Conservation (phyloP, 1,140 invertebrate genomes). For the Dendroctonus valens region DNA sequence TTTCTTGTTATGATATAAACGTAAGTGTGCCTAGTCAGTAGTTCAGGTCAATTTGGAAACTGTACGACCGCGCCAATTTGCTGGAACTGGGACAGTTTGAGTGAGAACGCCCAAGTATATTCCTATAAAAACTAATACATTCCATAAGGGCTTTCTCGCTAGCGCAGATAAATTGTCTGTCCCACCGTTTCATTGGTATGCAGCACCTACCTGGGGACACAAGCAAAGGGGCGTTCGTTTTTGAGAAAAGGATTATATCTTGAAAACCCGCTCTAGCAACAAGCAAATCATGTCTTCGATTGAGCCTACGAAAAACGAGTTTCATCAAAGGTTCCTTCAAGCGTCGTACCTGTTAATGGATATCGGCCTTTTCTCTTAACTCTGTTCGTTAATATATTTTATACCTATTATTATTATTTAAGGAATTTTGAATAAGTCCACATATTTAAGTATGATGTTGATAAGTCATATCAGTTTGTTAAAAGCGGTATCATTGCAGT, state of each 20-base stretch:
- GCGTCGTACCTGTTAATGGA: slow-evolving; percentile 12
- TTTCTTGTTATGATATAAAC: slow-evolving; percentile 53
- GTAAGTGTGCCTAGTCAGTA: slow-evolving; percentile 54
- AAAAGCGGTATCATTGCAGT: slow-evolving; percentile 52
- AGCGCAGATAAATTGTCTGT: too few relatives aligned
- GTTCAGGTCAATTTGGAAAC: slow-evolving; percentile 51
- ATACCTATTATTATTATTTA: slow-evolving; percentile 45
- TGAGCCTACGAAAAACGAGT: slow-evolving; percentile 3
- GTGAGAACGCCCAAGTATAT: not conserved
- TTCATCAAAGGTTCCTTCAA: not conserved
- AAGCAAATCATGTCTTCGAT: slow-evolving; percentile 5
- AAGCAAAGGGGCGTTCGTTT: slow-evolving; percentile 12
- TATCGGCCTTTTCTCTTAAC: slow-evolving; percentile 24
- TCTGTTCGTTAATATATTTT: slow-evolving; percentile 41
- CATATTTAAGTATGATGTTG: slow-evolving; percentile 50
- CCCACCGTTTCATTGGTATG: too few relatives aligned
- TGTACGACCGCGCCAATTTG: slow-evolving; percentile 12
- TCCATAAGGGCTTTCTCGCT: too few relatives aligned
- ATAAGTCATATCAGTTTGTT: slow-evolving; percentile 54
- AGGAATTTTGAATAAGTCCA: slow-evolving; percentile 43
- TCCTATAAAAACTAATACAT: not conserved
- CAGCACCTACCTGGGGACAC: too few relatives aligned
- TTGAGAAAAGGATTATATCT: slow-evolving; percentile 20
- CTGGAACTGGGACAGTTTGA: not conserved
- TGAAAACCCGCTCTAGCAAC: slow-evolving; percentile 1